Evolutionary conservation across 2,113 vertebrate species (phyloP), one percentile per base, ranked within the genome.

Genomic region (Ornithorhynchus anatinus): DNA sequence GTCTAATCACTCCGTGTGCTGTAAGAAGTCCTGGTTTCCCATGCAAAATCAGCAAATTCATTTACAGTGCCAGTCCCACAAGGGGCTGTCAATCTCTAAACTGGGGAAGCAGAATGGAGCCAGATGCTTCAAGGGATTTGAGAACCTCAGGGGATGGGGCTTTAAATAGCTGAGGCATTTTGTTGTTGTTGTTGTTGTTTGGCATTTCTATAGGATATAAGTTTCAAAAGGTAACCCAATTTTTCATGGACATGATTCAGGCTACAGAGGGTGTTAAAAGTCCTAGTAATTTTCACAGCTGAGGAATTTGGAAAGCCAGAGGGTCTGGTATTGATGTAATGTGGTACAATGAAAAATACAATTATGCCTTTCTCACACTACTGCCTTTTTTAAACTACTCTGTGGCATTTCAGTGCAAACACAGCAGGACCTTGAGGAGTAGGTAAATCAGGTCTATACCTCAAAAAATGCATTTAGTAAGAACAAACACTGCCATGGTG

Each of bases 231-330:
- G 3, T n/a, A 59, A 4, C 3, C 9, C 6, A 19, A 23, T 1
- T 71, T 83, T 78, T 31, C 3, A 1, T 69, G 64, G 4, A 51
- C n/a, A 74, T 22, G 10, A 35, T 0, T 12, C 7, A 48, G 42
- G 52, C 31, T 52, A 36, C n/a, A 20, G 57, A 43, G 2, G 66
- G 10, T 65, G 45, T 71, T 0, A 27, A 79, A 69, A 27, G 1
- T 0, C 3, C 7, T 69, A 23, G 19, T 3, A 48, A 71, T 59
- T 75, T 69, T 50, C 31, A 59, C 10, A 23, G 33, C 22, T 77
- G 6, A 54, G 8, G 31, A 81, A 71, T 83, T 60, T 65, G 14
- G 47, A 57, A 74, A 80, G 13, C 16, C 20, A 63, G 37, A 77
- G 53, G 23, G 10, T 15, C 53, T 73, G 36, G 83, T 75, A 59